These are phyloP conservation scores for Apis cerana DNA, from an alignment of 1,140 invertebrate species.

Conservation along the genomic window DNA sequence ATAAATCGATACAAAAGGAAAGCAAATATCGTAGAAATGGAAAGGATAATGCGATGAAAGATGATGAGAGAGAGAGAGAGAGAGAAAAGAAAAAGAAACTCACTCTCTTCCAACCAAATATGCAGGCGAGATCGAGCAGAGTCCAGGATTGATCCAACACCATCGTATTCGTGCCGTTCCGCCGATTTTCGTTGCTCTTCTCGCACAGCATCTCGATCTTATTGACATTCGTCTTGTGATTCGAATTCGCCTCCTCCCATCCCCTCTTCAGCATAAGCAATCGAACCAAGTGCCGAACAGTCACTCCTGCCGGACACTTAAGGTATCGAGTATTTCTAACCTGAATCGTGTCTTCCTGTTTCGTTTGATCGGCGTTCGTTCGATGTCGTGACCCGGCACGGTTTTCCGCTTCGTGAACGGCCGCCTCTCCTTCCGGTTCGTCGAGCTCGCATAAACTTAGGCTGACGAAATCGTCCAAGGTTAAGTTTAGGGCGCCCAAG, in stretches of 20 bases:
- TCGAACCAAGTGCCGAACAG: conserved; percentile 73
- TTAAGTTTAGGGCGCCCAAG: conserved; percentile 71
- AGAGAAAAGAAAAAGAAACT: conserved; percentile 34
- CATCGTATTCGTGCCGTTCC: conserved; percentile 10
- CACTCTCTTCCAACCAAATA: conserved; percentile 76
- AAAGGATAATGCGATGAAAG: too few species aligned
- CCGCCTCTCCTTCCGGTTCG: conserved; percentile 19
- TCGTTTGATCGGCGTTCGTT: neutral
- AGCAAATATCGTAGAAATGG: neutral
- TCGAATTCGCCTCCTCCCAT: conserved; percentile 71
- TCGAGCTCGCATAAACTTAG: conserved; percentile 71
- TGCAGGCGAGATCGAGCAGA: conserved; percentile 74
- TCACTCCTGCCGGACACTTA: conserved; percentile 76
- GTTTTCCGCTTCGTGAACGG: conserved; percentile 21
- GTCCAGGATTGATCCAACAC: conserved; percentile 74
- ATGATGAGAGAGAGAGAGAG: too few species aligned
- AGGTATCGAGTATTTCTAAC: conserved; percentile 65
- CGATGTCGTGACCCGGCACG: neutral
- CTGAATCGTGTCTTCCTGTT: neutral
- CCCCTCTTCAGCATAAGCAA: conserved; percentile 76
- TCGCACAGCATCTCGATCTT: conserved; percentile 74
- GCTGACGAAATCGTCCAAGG: conserved; percentile 75
- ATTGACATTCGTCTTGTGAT: conserved; percentile 23
- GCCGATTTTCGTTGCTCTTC: conserved; percentile 15
- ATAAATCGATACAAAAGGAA: neutral